Conservation (phyloP, 2,888 invertebrate genomes). For the Rhynchonema sp. region DNA sequence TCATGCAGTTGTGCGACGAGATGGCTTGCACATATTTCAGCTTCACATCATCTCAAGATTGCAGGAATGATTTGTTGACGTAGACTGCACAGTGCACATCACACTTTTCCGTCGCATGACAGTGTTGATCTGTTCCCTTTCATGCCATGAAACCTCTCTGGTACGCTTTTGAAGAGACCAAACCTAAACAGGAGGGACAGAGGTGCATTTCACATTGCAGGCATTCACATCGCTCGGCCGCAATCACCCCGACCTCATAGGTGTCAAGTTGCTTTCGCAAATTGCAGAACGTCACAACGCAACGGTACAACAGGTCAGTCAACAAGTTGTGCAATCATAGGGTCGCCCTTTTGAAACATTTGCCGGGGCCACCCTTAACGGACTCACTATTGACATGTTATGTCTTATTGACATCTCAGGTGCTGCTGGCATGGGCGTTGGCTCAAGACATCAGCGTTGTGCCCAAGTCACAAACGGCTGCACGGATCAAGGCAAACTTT, state of each 20-base stretch:
- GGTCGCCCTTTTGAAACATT: no score
- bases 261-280: slow-evolving; percentile 40
- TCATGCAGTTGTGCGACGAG: background rate
- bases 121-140: no score
- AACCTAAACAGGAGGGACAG: no score
- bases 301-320: slow-evolving; percentile 45
- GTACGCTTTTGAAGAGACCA: no score
- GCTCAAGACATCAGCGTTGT: slow-evolving; percentile 19
- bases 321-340: no score
- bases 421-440: slow-evolving; percentile 18
- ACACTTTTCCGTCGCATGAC: no score
- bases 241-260: slow-evolving; percentile 33
- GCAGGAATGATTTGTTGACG: background rate
- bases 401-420: slow-evolving; percentile 4
- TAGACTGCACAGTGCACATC: no score
- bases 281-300: slow-evolving; percentile 43
- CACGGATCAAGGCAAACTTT: background rate
- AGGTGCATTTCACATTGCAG: no score
- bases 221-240: slow-evolving; percentile 33
- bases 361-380: no score
- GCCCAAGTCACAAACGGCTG: slow-evolving; percentile 8
- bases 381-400: no score
- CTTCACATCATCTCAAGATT: no score
- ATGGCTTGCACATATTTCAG: background rate
- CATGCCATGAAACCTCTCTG: no score